These are phyloP conservation scores for Megastigmus dorsalis DNA, from an alignment of 2,888 invertebrate species.

Conservation along the genomic window DNA sequence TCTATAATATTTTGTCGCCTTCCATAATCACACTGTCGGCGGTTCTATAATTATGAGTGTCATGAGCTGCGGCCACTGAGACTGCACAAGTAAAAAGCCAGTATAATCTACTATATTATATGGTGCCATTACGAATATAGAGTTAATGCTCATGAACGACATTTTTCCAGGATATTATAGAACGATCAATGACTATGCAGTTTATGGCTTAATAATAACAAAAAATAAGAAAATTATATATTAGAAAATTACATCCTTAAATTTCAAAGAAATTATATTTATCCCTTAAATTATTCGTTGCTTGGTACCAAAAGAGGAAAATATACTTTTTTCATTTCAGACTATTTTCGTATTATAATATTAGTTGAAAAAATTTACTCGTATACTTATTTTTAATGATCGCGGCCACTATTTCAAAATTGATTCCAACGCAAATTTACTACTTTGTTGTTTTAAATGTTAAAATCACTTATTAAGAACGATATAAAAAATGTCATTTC, in stretches of 20 bases:
- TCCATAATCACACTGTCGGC: conserved; percentile 42
- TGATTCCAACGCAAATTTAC: too few species aligned
- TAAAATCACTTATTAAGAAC: too few species aligned
- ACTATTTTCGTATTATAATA: too few species aligned
- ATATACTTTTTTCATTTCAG: too few species aligned
- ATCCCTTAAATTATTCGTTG: too few species aligned
- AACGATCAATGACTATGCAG: conserved; percentile 4
- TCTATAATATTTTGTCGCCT: conserved; percentile 51
- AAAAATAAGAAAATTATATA: too few species aligned
- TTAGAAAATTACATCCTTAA: too few species aligned
- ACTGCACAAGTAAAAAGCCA: not conserved
- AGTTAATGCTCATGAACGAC: not conserved
- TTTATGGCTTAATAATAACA: conserved; percentile 15
- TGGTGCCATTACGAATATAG: conserved; percentile 27
- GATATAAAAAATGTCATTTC: conserved; percentile 13
- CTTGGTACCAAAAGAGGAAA: too few species aligned
- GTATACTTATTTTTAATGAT: too few species aligned
- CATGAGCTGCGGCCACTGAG: not conserved
- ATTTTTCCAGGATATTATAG: not conserved
- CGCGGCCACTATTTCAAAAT: too few species aligned
- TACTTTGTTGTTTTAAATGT: too few species aligned
- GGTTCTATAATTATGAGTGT: conserved; percentile 36
- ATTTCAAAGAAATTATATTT: not conserved
- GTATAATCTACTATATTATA: conserved; percentile 12
- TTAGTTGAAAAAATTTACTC: too few species aligned